Percentiles rank a stretch among this genome's conserved stretches.
Evolutionary conservation across 2,113 vertebrate species (phyloP).

Genomic region (Mobula hypostoma): DNA sequence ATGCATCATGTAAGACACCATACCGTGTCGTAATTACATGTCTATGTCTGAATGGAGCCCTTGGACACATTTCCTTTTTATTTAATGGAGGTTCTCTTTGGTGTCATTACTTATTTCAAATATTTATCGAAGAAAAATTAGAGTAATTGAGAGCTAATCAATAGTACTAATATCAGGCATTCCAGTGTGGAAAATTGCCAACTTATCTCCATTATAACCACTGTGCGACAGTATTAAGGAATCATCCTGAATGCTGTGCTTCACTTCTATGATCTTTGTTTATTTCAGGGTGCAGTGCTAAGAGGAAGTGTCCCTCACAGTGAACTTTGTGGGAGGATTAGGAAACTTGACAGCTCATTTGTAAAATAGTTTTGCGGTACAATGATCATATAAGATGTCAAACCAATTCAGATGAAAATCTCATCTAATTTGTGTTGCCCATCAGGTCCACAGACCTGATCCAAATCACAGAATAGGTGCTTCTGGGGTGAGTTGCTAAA

Average conservation of each 20-base stretch:
- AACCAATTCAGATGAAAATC: slow-evolving; percentile 32
- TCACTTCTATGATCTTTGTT: neutral
- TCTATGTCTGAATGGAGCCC: neutral
- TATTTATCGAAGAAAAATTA: neutral
- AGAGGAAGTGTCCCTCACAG: neutral
- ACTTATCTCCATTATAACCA: neutral
- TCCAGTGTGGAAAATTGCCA: neutral
- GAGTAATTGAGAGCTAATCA: neutral
- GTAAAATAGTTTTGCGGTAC: slow-evolving; percentile 36
- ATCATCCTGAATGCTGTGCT: neutral
- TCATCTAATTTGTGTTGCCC: slow-evolving; percentile 7
- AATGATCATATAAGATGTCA: slow-evolving; percentile 20
- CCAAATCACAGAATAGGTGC: neutral
- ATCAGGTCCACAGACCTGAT: slow-evolving; percentile 6
- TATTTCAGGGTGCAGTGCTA: neutral
- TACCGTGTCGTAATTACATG: neutral
- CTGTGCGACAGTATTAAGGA: neutral
- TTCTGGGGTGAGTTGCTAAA: neutral
- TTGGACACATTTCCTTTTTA: neutral
- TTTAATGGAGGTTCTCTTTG: neutral
- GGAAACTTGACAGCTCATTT: slow-evolving; percentile 33
- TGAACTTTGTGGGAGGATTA: slow-evolving; percentile 17
- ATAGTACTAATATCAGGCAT: neutral
- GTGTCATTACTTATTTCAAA: neutral
- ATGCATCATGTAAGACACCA: neutral